These are phyloP conservation scores for Scolopax bukidnonensis DNA, from an alignment of 2,797 vertebrate species.

Conservation along the genomic window DNA sequence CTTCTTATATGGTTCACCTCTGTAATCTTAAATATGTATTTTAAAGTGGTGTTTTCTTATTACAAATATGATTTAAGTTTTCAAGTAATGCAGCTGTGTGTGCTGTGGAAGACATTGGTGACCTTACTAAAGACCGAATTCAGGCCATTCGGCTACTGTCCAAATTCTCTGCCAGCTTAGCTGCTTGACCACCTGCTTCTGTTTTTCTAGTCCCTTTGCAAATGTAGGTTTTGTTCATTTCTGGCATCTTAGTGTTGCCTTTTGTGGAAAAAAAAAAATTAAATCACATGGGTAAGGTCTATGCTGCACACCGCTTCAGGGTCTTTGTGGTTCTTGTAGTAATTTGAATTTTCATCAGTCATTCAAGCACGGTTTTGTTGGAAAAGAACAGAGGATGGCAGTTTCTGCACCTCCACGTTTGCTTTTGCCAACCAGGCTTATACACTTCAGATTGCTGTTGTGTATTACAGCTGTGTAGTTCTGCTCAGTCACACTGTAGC, in stretches of 20 bases:
- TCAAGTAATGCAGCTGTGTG: constrained; percentile 29
- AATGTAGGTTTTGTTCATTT: constrained; percentile 59
- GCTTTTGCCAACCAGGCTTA: neutral
- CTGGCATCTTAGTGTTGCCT: constrained; percentile 9
- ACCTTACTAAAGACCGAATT: constrained; percentile 52
- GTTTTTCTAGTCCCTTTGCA: constrained; percentile 66
- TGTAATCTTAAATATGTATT: neutral
- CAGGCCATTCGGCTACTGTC: constrained; percentile 51
- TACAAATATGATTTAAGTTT: neutral
- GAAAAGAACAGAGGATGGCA: neutral
- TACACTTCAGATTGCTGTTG: neutral
- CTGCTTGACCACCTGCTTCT: constrained; percentile 73
- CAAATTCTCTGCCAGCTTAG: constrained; percentile 62
- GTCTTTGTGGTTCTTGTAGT: neutral
- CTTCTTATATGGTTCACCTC: neutral
- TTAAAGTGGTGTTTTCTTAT: neutral
- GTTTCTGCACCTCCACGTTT: neutral
- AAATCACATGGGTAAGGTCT: neutral
- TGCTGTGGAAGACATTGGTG: neutral
- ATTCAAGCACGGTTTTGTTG: neutral
- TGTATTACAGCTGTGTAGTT: accelerated
- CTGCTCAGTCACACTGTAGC: neutral
- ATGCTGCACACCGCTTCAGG: neutral
- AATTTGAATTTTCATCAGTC: neutral
- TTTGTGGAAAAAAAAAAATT: neutral